Evolutionary conservation across 2,113 vertebrate genomes (phyloP), one percentile per base, ranked within the genome.

Genomic region (Platysternon megacephalum): DNA sequence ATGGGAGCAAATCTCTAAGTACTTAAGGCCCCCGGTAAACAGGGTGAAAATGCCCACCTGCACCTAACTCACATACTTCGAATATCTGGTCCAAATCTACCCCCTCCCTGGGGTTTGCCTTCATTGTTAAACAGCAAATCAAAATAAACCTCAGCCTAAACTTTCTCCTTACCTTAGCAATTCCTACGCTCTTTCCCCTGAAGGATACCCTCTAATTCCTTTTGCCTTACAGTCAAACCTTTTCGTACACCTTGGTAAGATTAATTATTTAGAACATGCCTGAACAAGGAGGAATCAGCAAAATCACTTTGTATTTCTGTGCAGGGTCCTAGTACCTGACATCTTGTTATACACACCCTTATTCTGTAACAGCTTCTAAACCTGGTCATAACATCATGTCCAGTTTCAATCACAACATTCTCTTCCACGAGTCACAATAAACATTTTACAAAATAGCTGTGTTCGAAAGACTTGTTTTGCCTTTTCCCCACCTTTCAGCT

Each of bases 131-230:
- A 90, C 94, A 96, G 88, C 65, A 68, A 68, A 68, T 32, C 35
- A 97, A 97, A 95, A 84, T 56, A 94, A 96, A 96, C 88, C 94
- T 84, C 91, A 94, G 83, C 4, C 53, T 32, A 88, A 90, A n/a
- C 84, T 94, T 86, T 91, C 94, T 87, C 68, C 86, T 29, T 61
- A 93, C 76, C 90, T 91, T 88, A 96, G 55, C 52, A 24, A 44
- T 51, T 84, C 90, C 58, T 82, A 17, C 6, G 52, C 85, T 96
- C 82, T 88, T 72, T 97, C 86, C 85, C 91, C 93, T 0, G 2
- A 68, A 68, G 14, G 32, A 65, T 35, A n/a, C 8, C 65, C 35
- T 68, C 65, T 10, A 39, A n/a, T 86, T 96, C 78, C 74, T 82
- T 53, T 85, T 55, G 53, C 26, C 94, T 90, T 61, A 93, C 26